These are phyloP conservation scores for Pedionomus torquatus DNA, from an alignment of 2,113 vertebrate genomes.

Conservation along the genomic window DNA sequence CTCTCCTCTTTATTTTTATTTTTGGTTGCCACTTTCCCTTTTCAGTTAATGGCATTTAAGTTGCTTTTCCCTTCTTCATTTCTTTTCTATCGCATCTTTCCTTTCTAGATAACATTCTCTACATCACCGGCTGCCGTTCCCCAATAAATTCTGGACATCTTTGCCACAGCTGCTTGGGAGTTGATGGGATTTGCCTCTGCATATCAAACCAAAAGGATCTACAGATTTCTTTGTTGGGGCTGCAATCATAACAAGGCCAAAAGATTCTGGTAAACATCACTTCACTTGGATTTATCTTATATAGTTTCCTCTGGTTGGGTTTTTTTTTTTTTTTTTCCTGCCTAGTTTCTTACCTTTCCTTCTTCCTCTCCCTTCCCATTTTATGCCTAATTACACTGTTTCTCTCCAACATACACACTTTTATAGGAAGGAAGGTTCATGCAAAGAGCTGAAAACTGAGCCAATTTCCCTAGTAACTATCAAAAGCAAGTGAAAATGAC, in stretches of 20 bases:
- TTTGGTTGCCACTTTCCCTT: background rate
- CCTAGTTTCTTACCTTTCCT: background rate
- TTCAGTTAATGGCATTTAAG: background rate
- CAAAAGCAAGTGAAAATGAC: conserved; percentile 32
- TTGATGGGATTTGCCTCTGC: background rate
- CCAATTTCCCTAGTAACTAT: conserved; percentile 30
- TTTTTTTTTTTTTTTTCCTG: background rate
- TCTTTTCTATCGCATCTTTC: background rate
- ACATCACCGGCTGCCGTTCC: background rate
- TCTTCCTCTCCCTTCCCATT: background rate
- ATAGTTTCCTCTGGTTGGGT: background rate
- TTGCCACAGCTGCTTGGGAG: background rate
- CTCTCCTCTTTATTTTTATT: rapidly evolving
- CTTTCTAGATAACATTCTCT: background rate
- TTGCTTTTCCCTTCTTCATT: background rate
- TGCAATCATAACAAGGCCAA: background rate
- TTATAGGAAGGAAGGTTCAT: background rate
- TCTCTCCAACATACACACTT: background rate
- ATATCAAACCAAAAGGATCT: background rate
- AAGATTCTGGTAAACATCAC: background rate
- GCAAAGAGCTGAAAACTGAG: conserved; percentile 14
- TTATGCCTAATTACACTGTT: conserved; percentile 4
- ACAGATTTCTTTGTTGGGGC: background rate
- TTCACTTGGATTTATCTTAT: background rate
- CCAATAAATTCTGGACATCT: background rate